A percentile compares a stretch with the other conserved stretches of the same genome.
Conservation (phyloP, 2,888 invertebrate genomes). For the Stramonita haemastoma region DNA sequence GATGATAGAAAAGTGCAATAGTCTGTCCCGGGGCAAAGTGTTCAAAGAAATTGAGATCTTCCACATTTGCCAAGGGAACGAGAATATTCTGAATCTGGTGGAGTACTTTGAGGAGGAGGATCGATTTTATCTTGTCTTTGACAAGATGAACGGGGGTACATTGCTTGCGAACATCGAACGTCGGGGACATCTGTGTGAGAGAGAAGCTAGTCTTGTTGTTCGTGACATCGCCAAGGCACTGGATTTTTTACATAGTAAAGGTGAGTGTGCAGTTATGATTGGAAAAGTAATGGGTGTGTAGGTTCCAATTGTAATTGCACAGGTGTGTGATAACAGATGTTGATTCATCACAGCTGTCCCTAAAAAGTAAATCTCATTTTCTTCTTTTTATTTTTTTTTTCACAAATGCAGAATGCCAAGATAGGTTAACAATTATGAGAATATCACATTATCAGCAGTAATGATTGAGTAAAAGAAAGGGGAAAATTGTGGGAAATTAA, state of each 20-base stretch:
- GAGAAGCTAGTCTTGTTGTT: conserved; percentile 95
- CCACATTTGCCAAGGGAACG: conserved; percentile 98
- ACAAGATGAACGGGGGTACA: conserved; percentile 96
- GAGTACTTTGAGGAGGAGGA: conserved; percentile 94
- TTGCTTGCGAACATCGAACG: conserved; percentile 95
- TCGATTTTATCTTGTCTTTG: conserved; percentile 95
- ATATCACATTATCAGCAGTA: too few species aligned
- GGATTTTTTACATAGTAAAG: conserved; percentile 95
- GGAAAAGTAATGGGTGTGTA: background rate
- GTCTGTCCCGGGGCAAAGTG: conserved; percentile 94
- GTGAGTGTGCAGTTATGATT: conserved; percentile 56
- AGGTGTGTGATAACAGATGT: too few species aligned
- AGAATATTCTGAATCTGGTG: conserved; percentile 97
- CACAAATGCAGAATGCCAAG: too few species aligned
- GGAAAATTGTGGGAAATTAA: too few species aligned
- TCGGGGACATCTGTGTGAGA: conserved; percentile 94
- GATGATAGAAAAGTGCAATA: conserved; percentile 96
- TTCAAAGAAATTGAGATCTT: conserved; percentile 99
- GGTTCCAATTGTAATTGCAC: too few species aligned
- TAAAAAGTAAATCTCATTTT: too few species aligned
- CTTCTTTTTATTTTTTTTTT: too few species aligned
- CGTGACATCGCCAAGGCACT: conserved; percentile 95
- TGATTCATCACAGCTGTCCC: too few species aligned
- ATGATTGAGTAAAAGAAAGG: too few species aligned
- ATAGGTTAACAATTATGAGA: too few species aligned